Evolutionary conservation across 2,113 vertebrate genomes (phyloP).

Genomic region (Cololabis saira): DNA sequence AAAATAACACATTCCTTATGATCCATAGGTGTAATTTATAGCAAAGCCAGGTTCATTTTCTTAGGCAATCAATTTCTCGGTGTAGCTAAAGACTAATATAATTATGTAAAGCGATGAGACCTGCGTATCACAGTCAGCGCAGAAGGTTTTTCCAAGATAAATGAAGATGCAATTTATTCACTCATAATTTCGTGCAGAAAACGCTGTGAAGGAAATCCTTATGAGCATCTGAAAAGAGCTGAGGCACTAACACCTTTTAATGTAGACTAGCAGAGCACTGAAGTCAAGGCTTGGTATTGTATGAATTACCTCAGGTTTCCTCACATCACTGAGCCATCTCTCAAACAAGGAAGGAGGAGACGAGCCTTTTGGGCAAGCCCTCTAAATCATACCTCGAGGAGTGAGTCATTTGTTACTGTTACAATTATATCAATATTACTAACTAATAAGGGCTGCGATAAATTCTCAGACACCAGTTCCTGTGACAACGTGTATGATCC

Average conservation of each 20-base stretch:
- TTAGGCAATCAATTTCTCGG: conserved; percentile 95
- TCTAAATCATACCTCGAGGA: conserved; percentile 70
- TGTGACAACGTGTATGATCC: conserved; percentile 66
- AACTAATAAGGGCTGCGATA: conserved; percentile 76
- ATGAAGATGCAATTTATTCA: conserved; percentile 99
- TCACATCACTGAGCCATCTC: conserved; percentile 80
- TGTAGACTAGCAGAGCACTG: conserved; percentile 72
- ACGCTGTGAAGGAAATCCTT: conserved; percentile 92
- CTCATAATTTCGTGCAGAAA: conserved; percentile 96
- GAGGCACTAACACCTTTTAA: conserved; percentile 74
- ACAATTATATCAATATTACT: conserved; percentile 80
- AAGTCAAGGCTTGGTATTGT: conserved; percentile 76
- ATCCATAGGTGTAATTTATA: conserved; percentile 99
- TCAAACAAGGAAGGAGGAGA: conserved; percentile 74
- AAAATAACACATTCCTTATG: conserved; percentile 97
- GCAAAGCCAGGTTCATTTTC: conserved; percentile 97
- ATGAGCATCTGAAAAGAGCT: conserved; percentile 74
- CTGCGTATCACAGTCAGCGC: conserved; percentile 91
- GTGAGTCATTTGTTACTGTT: conserved; percentile 75
- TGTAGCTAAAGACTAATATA: conserved; percentile 90
- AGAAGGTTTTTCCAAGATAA: conserved; percentile 94
- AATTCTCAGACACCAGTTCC: conserved; percentile 70
- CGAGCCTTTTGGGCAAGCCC: conserved; percentile 69
- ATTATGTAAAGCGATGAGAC: conserved; percentile 92
- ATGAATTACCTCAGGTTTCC: conserved; percentile 77